Evolutionary conservation across 2,888 invertebrate species (phyloP).

Genomic region (Mystacides longicornis): DNA sequence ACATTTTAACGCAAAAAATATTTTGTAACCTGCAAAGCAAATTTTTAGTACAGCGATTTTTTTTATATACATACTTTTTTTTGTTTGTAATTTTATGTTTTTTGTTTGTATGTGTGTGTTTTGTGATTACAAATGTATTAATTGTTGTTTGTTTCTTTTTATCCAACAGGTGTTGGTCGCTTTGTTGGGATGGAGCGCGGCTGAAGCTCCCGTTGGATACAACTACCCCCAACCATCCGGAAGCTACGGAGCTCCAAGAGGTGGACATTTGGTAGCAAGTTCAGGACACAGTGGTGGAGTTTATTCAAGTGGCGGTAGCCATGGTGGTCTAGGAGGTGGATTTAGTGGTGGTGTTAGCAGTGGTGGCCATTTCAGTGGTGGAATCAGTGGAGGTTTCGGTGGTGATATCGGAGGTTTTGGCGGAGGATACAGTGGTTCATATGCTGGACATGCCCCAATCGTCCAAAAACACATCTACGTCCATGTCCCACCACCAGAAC

Average conservation of each 20-base stretch:
- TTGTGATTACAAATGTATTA: too few species aligned
- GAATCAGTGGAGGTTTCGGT: constrained; percentile 32
- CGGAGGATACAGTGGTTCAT: constrained; percentile 39
- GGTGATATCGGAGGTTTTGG: constrained; percentile 22
- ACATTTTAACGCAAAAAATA: too few species aligned
- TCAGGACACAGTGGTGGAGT: constrained; percentile 26
- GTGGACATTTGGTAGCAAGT: constrained; percentile 30
- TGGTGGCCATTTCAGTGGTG: constrained; percentile 26
- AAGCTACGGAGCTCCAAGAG: constrained; percentile 33
- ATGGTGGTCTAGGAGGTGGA: constrained; percentile 28
- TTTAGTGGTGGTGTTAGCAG: constrained; percentile 30
- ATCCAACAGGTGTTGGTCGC: constrained; percentile 42
- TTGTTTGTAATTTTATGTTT: too few species aligned
- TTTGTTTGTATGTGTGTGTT: too few species aligned
- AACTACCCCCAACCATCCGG: constrained; percentile 39
- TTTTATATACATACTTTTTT: too few species aligned
- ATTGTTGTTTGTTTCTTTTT: too few species aligned
- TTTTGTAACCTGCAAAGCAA: too few species aligned
- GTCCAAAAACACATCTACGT: constrained; percentile 86
- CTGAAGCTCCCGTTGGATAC: constrained; percentile 47
- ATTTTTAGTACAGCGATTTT: too few species aligned
- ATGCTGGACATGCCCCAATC: constrained; percentile 50
- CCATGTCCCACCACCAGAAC: constrained; percentile 83
- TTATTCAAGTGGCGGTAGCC: constrained; percentile 20
- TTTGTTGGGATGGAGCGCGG: constrained; percentile 29